Evolutionary conservation across 2,888 invertebrate genomes (phyloP), one percentile per base, ranked within the genome.

Genomic region (Cancer borealis): DNA sequence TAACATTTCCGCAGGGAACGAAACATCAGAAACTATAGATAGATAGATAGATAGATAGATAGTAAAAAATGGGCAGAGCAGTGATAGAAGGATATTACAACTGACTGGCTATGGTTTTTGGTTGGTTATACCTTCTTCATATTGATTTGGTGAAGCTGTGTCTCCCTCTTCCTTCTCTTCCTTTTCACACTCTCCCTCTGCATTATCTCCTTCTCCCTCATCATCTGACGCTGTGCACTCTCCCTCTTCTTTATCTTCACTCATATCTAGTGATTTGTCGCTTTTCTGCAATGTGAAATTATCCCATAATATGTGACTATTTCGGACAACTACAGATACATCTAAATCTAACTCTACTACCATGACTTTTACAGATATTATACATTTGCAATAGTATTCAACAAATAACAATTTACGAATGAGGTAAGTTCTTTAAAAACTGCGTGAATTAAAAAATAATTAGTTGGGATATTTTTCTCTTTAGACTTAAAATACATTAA

Each of bases 191-290:
- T 46, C 46, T 30, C 79, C 87, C 30, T 45, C 84, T 47, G 6
- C 79, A 8, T 88, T 54, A 30, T 17, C 39, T 17, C 89, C 93
- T 30, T 91, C 91, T 3, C 39, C 79, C 30, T 12, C 90, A n/a
- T 26, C 87, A 14, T 84, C 95, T 88, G 39, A 88, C 26, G 91
- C 95, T 87, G 92, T 26, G 4, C 73, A 93, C 45, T 92, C 93
- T 49, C 91, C 88, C 49, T 92, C 93, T 47, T 93, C 93, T 79
- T n/a, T 60, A 21, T 60, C 88, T 49, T 49, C 88, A 89, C 21
- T 92, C 49, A 87, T 87, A 54, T 39, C 39, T 8, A 8, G 39
- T 17, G 84, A 39, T 84, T 84, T 30, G 84, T 12, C 39, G 8
- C n/a, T 84, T 39, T 39, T 39, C 84, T 84, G 26, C 12, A 84